phyloP scores from a whole-genome alignment of 2,113 vertebrate species.

The Melanostigma gelatinosum region DNA sequence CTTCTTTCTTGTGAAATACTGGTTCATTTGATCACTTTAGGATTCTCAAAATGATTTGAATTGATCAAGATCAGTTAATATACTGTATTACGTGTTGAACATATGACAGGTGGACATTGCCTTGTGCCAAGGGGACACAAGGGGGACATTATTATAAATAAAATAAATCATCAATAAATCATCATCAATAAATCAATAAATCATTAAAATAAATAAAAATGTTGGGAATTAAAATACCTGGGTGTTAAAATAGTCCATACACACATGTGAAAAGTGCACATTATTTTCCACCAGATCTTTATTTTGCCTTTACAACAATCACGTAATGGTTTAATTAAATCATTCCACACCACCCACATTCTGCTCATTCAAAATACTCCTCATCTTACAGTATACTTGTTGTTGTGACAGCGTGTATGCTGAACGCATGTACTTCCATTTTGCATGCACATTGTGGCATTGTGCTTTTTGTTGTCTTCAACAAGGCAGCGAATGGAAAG shows the following conservation, averaged over 20 bases:
- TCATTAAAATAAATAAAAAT: neutral
- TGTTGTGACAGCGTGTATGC: neutral
- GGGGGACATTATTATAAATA: too few species aligned
- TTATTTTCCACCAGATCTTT: neutral
- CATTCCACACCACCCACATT: neutral
- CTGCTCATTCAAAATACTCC: constrained; percentile 4
- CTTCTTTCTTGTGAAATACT: neutral
- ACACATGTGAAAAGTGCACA: neutral
- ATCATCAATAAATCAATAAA: too few species aligned
- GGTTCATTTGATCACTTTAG: neutral
- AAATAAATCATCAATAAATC: too few species aligned
- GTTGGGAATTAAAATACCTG: neutral
- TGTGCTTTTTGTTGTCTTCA: constrained; percentile 57
- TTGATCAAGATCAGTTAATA: neutral
- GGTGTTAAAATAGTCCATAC: neutral
- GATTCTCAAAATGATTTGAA: neutral
- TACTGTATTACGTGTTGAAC: neutral
- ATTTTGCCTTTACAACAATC: neutral
- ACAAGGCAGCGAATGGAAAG: constrained; percentile 59
- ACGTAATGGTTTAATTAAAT: neutral
- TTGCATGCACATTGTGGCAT: neutral
- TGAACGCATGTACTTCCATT: neutral
- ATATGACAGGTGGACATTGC: neutral
- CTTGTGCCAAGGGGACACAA: neutral
- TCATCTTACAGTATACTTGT: neutral